Base-by-base conservation (phyloP, 2,797 vertebrate species). In the Leptodactylus fallax region DNA sequence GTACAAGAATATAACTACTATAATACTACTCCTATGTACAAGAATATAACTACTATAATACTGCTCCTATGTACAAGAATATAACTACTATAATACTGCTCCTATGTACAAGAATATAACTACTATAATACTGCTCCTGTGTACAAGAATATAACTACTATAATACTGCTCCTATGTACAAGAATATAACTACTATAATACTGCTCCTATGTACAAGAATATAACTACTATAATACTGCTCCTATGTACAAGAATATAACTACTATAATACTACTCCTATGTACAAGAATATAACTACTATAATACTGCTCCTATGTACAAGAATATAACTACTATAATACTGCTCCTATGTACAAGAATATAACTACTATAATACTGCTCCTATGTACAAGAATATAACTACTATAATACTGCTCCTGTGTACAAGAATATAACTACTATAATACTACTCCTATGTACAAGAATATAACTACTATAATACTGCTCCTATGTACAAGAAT, bases 181-280 rank as follows among this genome's bases (percentile, higher is more conserved):
- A 65, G 63, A 72, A 72, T 72, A 72, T 72, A 72, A 72, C 69
- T 72, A 47, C 69, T 72, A 72, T 72, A 72, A 72, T 71, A 72
- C 45, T 47, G 36, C 71, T 3, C 45, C 45, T 74, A 74, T 72
- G 17, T 74, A 49, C 71, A 74, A 74, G 9, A 72, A 72, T 72
- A 72, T 72, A 72, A 72, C 69, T 72, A 72, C 69, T 72, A 72
- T 72, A 72, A 72, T 72, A 72, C 69, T 72, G 36, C 69, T 11
- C 27, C 36, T 72, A 72, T 72, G 16, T 47, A 72, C 69, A 72
- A 47, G 27, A 71, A 71, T 71, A 71, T 71, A 71, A 71, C 27
- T 71, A 71, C 67, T 71, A 71, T 71, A 71, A 71, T 71, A 71
- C 67, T 71, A 27, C 67, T 8, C 67, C 67, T 71, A 71, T 71